Base-by-base conservation (phyloP, 2,888 invertebrate species). In the Thelaira solivaga region DNA sequence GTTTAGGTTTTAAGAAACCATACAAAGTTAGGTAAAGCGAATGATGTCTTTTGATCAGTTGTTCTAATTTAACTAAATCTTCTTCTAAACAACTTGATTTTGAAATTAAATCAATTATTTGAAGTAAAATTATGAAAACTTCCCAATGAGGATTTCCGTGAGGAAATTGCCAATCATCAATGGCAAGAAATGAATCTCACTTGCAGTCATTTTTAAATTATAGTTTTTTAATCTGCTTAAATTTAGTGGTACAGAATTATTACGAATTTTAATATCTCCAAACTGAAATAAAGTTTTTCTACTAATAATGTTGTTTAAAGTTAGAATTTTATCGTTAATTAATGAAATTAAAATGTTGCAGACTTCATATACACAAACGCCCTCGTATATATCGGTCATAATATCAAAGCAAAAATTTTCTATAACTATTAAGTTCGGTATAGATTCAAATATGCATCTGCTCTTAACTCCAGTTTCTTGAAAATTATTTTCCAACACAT, bases 1-100 rank as follows among this genome's bases (percentile, higher is more conserved):
- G 72, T 26, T 81, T 81, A 3, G 76, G 79, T 49, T 81, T 79
- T 10, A 77, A 29, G 2, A 62, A n/a, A 47, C 69, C 69, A 43
- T 73, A 69, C 18, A 78, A n/a, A 22, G 7, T 24, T 2, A 4
- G 20, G 41, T 64, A 72, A 13, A 39, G 13, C 22, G 13, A 16
- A 41, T 64, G 62, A 41, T 73, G 65, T 4, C 36, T 47, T 36
- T 69, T 36, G 31, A 78, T 47, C 20, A 78, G 36, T 3, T 13
- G 11, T 68, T 57, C 29, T 31, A 72, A 61, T 8, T 47, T 24
- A n/a, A n/a, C n/a, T n/a, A n/a, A n/a, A n/a, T n/a, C n/a, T n/a
- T n/a, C n/a, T n/a, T n/a, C n/a, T n/a, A n/a, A n/a, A n/a, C n/a
- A 57, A 22, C 45, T 57, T 13, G 49, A 57, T 49, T 64, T 34